Conservation (phyloP, 2,888 invertebrate genomes). For the Agrochola lychnidis region DNA sequence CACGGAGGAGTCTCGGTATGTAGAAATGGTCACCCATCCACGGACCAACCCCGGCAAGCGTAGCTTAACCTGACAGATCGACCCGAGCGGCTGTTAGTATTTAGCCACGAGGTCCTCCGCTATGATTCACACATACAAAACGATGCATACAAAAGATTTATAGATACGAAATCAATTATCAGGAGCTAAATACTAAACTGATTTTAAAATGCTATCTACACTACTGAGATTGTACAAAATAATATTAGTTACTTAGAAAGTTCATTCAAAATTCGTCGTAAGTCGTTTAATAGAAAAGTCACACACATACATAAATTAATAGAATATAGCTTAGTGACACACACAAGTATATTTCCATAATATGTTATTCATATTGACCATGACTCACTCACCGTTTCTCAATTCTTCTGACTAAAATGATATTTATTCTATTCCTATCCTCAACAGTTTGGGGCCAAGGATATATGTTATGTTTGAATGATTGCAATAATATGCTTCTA, state of each 20-base stretch:
- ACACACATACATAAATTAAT: not conserved
- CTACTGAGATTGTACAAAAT: not conserved
- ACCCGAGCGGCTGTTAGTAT: no score
- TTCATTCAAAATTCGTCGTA: not conserved
- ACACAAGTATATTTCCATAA: conserved; percentile 40
- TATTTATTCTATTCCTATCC: conserved; percentile 31
- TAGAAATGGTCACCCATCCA: no score
- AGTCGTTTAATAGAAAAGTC: not conserved
- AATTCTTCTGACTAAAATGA: conserved; percentile 42
- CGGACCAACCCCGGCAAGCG: no score
- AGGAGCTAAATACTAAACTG: no score
- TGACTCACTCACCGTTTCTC: conserved; percentile 58
- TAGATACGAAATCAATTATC: not conserved
- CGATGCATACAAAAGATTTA: not conserved
- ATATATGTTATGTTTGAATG: conserved; percentile 16
- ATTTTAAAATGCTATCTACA: not conserved
- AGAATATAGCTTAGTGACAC: not conserved
- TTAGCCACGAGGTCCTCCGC: no score
- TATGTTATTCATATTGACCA: conserved; percentile 3
- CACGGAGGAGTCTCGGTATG: no score
- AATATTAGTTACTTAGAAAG: conserved; percentile 7
- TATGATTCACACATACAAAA: no score
- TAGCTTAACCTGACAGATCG: no score
- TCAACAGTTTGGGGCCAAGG: conserved; percentile 59
- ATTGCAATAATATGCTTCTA: conserved; percentile 7